These are phyloP conservation scores for Drosophila varians DNA, from an alignment of 1,140 invertebrate genomes.

Conservation along the genomic window DNA sequence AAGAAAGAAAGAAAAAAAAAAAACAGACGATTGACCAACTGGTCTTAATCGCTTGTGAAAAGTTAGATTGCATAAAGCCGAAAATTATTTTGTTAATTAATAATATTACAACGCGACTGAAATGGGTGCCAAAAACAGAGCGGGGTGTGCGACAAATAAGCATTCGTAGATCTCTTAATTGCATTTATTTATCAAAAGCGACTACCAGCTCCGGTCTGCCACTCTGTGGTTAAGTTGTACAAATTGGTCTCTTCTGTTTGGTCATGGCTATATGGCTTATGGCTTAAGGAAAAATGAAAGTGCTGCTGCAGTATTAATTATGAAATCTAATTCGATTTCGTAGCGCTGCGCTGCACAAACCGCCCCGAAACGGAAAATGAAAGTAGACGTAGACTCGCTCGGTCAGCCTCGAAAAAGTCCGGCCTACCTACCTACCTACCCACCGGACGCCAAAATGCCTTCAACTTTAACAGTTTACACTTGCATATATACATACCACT, in stretches of 20 bases:
- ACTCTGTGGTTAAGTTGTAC: constrained; percentile 2
- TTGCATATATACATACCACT: constrained; percentile 32
- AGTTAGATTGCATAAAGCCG: constrained; percentile 35
- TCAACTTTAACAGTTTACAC: constrained; percentile 51
- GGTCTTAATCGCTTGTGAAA: constrained; percentile 42
- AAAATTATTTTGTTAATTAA: constrained; percentile 39
- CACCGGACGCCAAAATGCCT: constrained; percentile 18
- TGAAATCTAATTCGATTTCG: constrained; percentile 60
- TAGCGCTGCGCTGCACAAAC: constrained; percentile 40
- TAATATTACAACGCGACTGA: constrained; percentile 32
- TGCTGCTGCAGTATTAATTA: constrained; percentile 64
- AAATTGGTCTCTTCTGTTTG: constrained; percentile 32
- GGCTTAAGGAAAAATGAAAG: constrained; percentile 61
- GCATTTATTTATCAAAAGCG: constrained; percentile 35
- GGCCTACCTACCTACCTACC: no score
- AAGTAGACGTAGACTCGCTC: constrained; percentile 51
- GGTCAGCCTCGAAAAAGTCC: constrained; percentile 1
- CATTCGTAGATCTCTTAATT: constrained; percentile 46
- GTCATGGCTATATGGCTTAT: constrained; percentile 48
- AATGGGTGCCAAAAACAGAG: constrained; percentile 29
- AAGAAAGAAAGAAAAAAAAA: no score
- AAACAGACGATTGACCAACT: constrained; percentile 44
- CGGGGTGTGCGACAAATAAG: constrained; percentile 36
- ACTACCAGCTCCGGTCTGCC: constrained; percentile 3
- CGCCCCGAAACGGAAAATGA: constrained; percentile 54